Base-by-base conservation (phyloP, 2,797 vertebrate genomes). In the Mergus octosetaceus region DNA sequence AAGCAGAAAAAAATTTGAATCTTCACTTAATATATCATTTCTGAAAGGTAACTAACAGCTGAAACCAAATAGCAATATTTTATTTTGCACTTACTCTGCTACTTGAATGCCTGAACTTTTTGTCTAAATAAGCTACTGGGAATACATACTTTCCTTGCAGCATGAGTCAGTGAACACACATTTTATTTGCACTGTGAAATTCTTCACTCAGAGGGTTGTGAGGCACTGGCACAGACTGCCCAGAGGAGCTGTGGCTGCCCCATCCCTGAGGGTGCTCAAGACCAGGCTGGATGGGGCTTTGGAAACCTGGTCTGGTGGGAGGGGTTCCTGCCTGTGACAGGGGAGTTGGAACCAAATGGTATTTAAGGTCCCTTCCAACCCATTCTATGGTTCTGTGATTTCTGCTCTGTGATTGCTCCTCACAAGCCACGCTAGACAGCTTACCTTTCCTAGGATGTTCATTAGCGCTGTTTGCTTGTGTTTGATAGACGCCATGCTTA, bases 391-490 rank as follows among this genome's bases (percentile, higher is more conserved):
- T 64, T 14, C 38, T 32, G 28, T 7, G 62, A 32, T 20, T 41
- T 82, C 18, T 79, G 74, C 41, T 78, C 16, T 6, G 19, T 4
- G 4, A 5, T 64, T 78, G 66, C 56, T 32, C 13, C 28, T 15
- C 36, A 39, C 21, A 74, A 74, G 28, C 15, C 16, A 41, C 41
- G 45, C 3, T 4, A 62, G 47, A 39, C 14, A n/a, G 43, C 94
- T 95, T 78, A 99, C 99, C 98, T 98, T 98, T 98, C 85, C 99
- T 98, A 56, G 98, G 98, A 78, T 98, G 97, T 47, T 98, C 99
- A 3, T 98, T 98, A 89, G 97, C 98, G 95, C 98, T 99, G 97
- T 97, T 98, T 71, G 98, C 99, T 97, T 99, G 99, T 7, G 99
- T 99, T 96, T 99, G 98, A 93, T 99, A 99, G 92, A 88, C 96